These are phyloP conservation scores for Chaetodon auriga DNA, from an alignment of 2,113 vertebrate genomes.

Conservation along the genomic window DNA sequence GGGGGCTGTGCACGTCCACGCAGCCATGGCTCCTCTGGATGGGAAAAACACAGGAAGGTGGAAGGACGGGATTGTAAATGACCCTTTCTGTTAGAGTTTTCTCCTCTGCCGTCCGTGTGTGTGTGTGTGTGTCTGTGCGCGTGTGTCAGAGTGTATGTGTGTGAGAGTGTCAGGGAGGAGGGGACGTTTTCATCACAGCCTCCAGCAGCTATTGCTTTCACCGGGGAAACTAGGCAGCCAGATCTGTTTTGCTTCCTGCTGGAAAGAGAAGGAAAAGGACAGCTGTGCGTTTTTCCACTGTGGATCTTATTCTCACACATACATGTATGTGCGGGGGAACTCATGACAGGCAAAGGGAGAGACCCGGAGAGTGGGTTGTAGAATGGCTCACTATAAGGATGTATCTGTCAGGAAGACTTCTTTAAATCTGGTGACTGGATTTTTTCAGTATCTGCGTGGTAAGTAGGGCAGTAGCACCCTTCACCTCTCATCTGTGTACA, in stretches of 20 bases:
- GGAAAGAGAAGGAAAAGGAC: slow-evolving; percentile 63
- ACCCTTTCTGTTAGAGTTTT: slow-evolving; percentile 63
- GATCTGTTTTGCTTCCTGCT: slow-evolving; percentile 81
- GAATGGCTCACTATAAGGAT: slow-evolving; percentile 87
- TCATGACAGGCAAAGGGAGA: slow-evolving; percentile 74
- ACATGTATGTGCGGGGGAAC: slow-evolving; percentile 59
- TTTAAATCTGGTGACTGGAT: slow-evolving; percentile 87
- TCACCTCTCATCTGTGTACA: slow-evolving; percentile 38
- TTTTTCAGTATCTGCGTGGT: slow-evolving; percentile 88
- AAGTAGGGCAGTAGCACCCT: slow-evolving; percentile 81
- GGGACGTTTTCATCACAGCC: slow-evolving; percentile 72
- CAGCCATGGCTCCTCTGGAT: slow-evolving; percentile 76
- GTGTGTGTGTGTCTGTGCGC: slow-evolving; percentile 19
- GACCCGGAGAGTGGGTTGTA: slow-evolving; percentile 69
- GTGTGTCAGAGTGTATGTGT: slow-evolving; percentile 33
- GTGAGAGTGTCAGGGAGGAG: slow-evolving; percentile 72
- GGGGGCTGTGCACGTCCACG: slow-evolving; percentile 79
- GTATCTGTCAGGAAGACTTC: slow-evolving; percentile 83
- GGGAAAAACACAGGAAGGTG: slow-evolving; percentile 75
- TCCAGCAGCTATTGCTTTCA: slow-evolving; percentile 73
- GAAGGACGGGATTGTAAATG: slow-evolving; percentile 69
- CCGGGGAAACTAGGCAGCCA: slow-evolving; percentile 70
- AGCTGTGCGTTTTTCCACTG: slow-evolving; percentile 65
- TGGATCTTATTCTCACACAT: slow-evolving; percentile 72
- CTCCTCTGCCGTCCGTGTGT: slow-evolving; percentile 34